A percentile compares a stretch with the other conserved stretches of the same genome.
Conservation (phyloP, 2,888 invertebrate genomes). For the Callinectes sapidus region DNA sequence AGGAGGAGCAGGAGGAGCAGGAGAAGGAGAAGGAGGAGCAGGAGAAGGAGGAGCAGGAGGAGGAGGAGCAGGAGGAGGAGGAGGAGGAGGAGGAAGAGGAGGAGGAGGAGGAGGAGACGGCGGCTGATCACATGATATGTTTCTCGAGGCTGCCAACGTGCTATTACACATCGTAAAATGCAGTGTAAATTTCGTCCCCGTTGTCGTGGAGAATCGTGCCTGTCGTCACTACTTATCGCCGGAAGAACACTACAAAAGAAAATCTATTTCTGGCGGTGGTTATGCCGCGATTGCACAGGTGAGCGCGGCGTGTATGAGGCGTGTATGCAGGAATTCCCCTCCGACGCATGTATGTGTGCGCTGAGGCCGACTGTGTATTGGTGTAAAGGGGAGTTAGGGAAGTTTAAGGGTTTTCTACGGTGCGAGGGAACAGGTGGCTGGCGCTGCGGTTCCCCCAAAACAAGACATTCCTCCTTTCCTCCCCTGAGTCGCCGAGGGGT, state of each 20-base stretch:
- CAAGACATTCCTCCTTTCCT: slow-evolving; percentile 9
- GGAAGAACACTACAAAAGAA: slow-evolving; percentile 38
- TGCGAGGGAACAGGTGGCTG: neutral
- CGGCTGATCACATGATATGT: slow-evolving; percentile 52
- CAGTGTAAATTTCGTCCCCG: slow-evolving; percentile 51
- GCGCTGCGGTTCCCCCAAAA: neutral
- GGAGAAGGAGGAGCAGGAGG: neutral
- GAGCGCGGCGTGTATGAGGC: neutral
- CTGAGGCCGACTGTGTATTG: neutral
- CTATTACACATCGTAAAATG: slow-evolving; percentile 61
- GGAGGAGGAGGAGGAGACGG: slow-evolving; percentile 19
- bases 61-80: no score
- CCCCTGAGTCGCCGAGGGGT: neutral
- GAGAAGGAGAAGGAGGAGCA: no score
- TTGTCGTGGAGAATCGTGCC: slow-evolving; percentile 47
- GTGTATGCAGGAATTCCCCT: neutral
- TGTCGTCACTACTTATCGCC: slow-evolving; percentile 55
- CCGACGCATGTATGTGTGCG: neutral
- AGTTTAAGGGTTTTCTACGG: neutral
- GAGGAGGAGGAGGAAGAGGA: slow-evolving; percentile 19
- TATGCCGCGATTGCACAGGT: neutral
- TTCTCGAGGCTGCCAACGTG: slow-evolving; percentile 51
- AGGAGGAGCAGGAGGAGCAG: neutral
- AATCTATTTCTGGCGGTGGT: neutral
- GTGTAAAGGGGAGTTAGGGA: neutral